A percentile compares a stretch with the other conserved stretches of the same genome.
Conservation (phyloP, 2,113 vertebrate genomes). For the Seriola rivoliana region DNA sequence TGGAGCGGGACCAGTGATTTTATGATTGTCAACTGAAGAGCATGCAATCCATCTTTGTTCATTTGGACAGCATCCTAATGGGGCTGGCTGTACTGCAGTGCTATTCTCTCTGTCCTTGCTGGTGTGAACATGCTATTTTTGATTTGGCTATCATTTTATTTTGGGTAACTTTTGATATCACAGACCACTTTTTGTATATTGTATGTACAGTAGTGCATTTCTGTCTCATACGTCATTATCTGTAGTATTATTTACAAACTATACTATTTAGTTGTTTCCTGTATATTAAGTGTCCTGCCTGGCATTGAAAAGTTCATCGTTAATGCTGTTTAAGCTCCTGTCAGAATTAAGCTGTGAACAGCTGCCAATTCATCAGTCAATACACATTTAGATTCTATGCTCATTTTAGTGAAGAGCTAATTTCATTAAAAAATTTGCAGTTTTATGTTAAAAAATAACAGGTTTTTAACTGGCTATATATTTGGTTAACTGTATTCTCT, state of each 20-base stretch:
- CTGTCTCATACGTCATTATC: background rate
- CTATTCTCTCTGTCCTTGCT: constrained; percentile 7
- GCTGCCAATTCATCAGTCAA: too few relatives aligned
- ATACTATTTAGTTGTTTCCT: too few relatives aligned
- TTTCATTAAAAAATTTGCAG: too few relatives aligned
- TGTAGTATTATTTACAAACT: background rate
- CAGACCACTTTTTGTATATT: background rate
- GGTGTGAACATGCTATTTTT: background rate
- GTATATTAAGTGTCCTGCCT: too few relatives aligned
- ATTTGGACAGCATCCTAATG: constrained; percentile 14
- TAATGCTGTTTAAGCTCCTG: too few relatives aligned
- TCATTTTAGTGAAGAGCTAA: too few relatives aligned
- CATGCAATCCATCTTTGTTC: constrained; percentile 33
- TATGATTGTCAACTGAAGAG: constrained; percentile 23
- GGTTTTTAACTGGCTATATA: too few relatives aligned
- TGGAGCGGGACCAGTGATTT: constrained; percentile 19
- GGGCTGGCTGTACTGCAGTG: background rate
- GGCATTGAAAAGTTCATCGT: too few relatives aligned
- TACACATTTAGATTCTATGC: too few relatives aligned
- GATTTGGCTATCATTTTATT: background rate
- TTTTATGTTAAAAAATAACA: too few relatives aligned
- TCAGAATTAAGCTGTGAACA: too few relatives aligned
- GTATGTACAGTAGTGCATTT: background rate
- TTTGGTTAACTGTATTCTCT: too few relatives aligned
- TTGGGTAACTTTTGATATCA: background rate